These are phyloP conservation scores for Siphlonurus alternatus DNA, from an alignment of 2,888 invertebrate species.

Conservation along the genomic window DNA sequence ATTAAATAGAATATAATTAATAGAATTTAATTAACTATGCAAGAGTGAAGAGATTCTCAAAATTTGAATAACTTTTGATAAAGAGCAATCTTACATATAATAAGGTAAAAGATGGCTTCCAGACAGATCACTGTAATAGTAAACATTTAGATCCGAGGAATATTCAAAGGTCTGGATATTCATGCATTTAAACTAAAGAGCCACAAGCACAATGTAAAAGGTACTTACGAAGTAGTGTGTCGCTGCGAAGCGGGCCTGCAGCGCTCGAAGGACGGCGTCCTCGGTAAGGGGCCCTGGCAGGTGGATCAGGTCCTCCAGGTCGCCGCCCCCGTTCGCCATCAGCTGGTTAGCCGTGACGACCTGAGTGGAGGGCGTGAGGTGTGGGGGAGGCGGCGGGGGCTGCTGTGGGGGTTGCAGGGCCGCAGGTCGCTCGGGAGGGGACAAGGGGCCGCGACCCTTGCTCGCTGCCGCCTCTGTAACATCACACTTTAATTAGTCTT, in stretches of 20 bases:
- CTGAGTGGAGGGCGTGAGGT: conserved; percentile 6
- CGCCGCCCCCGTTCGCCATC: conserved; percentile 25
- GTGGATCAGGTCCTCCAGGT: conserved; percentile 82
- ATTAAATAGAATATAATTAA: too few relatives aligned
- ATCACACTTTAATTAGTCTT: too few relatives aligned
- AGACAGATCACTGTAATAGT: too few relatives aligned
- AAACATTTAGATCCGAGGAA: too few relatives aligned
- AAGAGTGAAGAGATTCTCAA: too few relatives aligned
- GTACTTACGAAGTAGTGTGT: conserved; percentile 74
- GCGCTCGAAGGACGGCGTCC: conserved; percentile 79
- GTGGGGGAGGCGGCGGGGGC: conserved; percentile 8
- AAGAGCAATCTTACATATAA: too few relatives aligned
- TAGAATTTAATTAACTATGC: too few relatives aligned
- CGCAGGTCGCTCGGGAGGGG: conserved; percentile 19
- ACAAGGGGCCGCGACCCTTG: conserved; percentile 8
- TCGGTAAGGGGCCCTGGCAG: conserved; percentile 84
- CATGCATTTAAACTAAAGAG: too few relatives aligned
- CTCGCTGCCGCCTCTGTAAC: conserved; percentile 2
- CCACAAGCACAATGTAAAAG: neutral
- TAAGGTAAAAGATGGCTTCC: too few relatives aligned
- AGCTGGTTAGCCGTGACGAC: conserved; percentile 7
- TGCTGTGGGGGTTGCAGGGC: conserved; percentile 17
- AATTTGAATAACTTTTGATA: too few relatives aligned
- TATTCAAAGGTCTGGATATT: too few relatives aligned
- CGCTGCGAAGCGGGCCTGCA: conserved; percentile 76